Evolutionary conservation across 2,113 vertebrate genomes (phyloP).

Genomic region (Lethenteron reissneri): DNA sequence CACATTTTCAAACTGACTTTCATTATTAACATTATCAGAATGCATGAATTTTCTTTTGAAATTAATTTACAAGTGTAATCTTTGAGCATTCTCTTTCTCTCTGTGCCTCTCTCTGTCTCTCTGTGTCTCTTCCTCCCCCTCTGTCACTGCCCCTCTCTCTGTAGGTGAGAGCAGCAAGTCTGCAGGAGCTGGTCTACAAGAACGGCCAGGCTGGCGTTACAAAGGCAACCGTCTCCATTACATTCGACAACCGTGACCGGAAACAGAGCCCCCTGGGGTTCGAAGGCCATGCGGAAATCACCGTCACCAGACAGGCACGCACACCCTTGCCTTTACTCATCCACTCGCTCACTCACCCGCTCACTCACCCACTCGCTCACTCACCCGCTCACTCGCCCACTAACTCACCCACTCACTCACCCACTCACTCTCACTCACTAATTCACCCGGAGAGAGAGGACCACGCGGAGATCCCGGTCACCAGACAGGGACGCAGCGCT

Average conservation of each 20-base stretch:
- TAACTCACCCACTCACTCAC: too few species aligned
- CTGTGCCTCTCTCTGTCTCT: too few species aligned
- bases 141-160: not conserved
- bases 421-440: slow-evolving; percentile 12
- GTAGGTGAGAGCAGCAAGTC: slow-evolving; percentile 61
- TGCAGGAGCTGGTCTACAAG: slow-evolving; percentile 86
- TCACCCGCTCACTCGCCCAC: not conserved
- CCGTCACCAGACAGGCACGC: slow-evolving; percentile 64
- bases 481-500: slow-evolving; percentile 47
- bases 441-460: slow-evolving; percentile 73
- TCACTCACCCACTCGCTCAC: too few species aligned
- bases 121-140: too few species aligned
- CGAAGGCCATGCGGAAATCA: slow-evolving; percentile 61
- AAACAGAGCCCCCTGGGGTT: slow-evolving; percentile 67
- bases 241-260: slow-evolving; percentile 81
- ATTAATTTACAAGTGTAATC: too few species aligned
- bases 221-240: slow-evolving; percentile 67
- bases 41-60: too few species aligned
- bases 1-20: too few species aligned
- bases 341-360: not conserved
- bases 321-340: not conserved
- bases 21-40: too few species aligned
- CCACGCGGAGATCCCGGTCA: slow-evolving; percentile 58
- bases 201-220: slow-evolving; percentile 66
- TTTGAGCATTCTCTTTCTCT: too few species aligned